Conservation (phyloP, 2,888 invertebrate species). For the Andrena fulva region DNA sequence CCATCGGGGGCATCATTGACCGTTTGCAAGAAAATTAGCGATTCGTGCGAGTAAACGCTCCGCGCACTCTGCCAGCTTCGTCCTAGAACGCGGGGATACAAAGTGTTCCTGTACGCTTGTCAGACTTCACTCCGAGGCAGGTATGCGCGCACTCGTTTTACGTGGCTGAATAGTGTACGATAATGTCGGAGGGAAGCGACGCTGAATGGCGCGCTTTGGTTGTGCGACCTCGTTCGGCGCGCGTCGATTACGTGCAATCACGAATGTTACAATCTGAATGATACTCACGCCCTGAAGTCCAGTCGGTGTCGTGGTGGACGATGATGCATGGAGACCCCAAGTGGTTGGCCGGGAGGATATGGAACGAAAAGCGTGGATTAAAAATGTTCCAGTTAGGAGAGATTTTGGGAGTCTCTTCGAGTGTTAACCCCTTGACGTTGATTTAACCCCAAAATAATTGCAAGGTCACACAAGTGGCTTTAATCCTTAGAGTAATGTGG, state of each 20-base stretch:
- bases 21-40: slow-evolving; percentile 42
- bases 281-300: slow-evolving; percentile 76
- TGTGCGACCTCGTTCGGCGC: slow-evolving; percentile 14
- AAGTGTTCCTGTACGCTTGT: slow-evolving; percentile 30
- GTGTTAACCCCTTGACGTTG: not conserved
- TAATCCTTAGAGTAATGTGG: too few species aligned
- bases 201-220: slow-evolving; percentile 32
- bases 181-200: slow-evolving; percentile 26
- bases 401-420: not conserved
- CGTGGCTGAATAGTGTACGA: not conserved
- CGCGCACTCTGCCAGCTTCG: not conserved
- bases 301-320: slow-evolving; percentile 13
- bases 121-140: not conserved
- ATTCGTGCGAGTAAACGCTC: slow-evolving; percentile 56
- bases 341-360: slow-evolving; percentile 10
- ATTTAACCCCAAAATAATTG: too few species aligned
- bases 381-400: not conserved
- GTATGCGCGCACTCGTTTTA: slow-evolving; percentile 4
- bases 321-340: not conserved
- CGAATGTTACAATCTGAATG: slow-evolving; percentile 38
- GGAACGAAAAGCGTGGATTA: slow-evolving; percentile 25
- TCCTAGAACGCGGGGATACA: not conserved
- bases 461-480: too few species aligned
- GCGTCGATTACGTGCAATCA: slow-evolving; percentile 40
- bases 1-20: slow-evolving; percentile 1